Evolutionary conservation across 2,113 vertebrate genomes (phyloP), one percentile per base, ranked within the genome.

Genomic region (Pomatostomus ruficeps): DNA sequence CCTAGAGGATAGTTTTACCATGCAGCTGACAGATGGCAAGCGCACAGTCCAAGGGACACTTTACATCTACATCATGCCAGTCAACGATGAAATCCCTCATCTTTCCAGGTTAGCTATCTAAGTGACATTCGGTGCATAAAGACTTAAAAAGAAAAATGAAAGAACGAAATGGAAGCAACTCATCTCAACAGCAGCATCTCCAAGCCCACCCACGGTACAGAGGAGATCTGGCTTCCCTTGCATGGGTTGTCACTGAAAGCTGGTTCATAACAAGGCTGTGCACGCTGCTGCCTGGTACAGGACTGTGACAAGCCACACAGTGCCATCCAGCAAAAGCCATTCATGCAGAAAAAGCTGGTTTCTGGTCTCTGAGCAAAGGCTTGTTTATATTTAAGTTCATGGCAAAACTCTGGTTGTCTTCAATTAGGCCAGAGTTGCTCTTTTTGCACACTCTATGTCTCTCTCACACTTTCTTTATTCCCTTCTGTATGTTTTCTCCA

Each of bases 1-100:
- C 97, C 98, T 98, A 96, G 96, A 98, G 98, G 99, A 99, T 97
- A 93, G 91, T 67, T 97, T 99, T 97, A 95, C 95, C 74, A 51
- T 98, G 91, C 98, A 96, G 96, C 98, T 99, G 98, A 99, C 98
- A 98, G 99, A 99, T 98, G 99, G 99, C 95, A 97, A 97, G 94
- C 98, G 98, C 97, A 95, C 98, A 96, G 98, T 99, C 93, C 97
- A 98, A 97, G 98, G 97, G 97, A 98, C 97, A 80, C 97, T 98
- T 84, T 95, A 97, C 92, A 97, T 99, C 98, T 97, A 96, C 70
- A 98, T 99, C 97, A 97, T 98, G 98, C 98, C 98, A 96, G 98
- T 99, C 98, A 99, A 99, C 94, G 97, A 99, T 96, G 97, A 99
- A 98, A 98, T 95, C 74, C 98, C 98, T 58, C 97, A 91, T 96